Conservation (phyloP, 2,113 vertebrate genomes). For the Neofelis nebulosa region DNA sequence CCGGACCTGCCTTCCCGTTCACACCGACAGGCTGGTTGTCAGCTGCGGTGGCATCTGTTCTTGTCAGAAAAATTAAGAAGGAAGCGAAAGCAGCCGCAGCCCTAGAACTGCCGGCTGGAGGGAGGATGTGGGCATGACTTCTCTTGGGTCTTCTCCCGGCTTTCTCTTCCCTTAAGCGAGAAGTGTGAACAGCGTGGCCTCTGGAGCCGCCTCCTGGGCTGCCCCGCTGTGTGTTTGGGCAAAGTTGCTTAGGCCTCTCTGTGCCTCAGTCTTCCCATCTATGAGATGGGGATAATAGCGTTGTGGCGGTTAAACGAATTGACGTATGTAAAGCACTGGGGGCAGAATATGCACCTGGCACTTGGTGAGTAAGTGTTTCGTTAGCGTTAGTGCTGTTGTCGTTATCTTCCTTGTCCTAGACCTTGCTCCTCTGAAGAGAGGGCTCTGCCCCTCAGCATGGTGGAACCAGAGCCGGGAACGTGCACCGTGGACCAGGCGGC, state of each 20-base stretch:
- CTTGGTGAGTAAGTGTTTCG: not conserved
- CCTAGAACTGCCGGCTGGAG: not conserved
- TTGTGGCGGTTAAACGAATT: not conserved
- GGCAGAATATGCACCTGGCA: not conserved
- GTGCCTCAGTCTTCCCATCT: not conserved
- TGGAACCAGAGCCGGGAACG: not conserved
- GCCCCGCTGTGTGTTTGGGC: not conserved
- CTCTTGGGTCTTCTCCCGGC: not conserved
- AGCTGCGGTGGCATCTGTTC: conserved; percentile 72
- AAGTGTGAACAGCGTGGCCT: not conserved
- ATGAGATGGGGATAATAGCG: not conserved
- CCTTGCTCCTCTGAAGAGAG: not conserved
- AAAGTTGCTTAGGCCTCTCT: not conserved
- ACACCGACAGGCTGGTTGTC: conserved; percentile 60
- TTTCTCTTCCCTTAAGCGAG: not conserved
- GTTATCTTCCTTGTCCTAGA: not conserved
- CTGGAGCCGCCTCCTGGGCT: not conserved
- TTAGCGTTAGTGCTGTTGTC: not conserved
- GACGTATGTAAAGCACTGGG: not conserved
- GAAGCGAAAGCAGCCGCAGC: not conserved
- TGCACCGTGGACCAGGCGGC: too few relatives aligned
- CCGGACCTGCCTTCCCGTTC: not conserved
- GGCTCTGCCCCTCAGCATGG: rapidly evolving
- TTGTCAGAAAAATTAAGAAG: conserved; percentile 74
- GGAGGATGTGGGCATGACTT: not conserved